Conservation (phyloP, 2,888 invertebrate genomes). For the Microchrysa polita region DNA sequence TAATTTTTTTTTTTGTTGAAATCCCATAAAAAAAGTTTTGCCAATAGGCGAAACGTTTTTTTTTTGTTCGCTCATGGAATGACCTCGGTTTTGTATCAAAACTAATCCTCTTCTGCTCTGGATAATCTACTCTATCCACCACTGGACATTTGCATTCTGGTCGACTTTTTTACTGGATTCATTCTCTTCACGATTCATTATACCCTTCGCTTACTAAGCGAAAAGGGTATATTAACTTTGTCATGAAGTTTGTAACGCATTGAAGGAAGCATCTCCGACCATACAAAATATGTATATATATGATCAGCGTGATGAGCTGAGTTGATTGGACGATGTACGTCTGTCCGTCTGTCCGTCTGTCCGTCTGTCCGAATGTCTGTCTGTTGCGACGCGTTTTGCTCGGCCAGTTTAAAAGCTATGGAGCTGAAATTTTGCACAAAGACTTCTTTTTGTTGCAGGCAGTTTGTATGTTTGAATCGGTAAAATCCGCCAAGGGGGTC, state of each 20-base stretch:
- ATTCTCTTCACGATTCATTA: not conserved
- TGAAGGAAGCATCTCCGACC: no score
- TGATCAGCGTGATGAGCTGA: no score
- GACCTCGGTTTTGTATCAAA: constrained; percentile 35
- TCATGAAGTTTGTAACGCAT: no score
- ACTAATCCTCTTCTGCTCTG: constrained; percentile 25
- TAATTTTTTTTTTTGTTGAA: constrained; percentile 11
- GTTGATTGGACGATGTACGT: no score
- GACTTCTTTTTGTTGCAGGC: no score
- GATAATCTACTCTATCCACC: constrained; percentile 5
- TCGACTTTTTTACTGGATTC: constrained; percentile 1
- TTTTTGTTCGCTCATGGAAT: not conserved
- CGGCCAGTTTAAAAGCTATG: not conserved
- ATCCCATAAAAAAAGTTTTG: not conserved
- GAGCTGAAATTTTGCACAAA: no score
- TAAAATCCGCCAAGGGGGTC: no score
- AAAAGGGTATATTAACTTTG: no score
- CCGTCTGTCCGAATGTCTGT: not conserved
- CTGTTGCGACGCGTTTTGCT: no score
- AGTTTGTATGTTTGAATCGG: no score
- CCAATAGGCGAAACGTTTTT: not conserved
- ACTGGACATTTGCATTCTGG: constrained; percentile 24
- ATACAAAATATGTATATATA: no score
- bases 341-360: constrained; percentile 12
- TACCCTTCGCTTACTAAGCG: no score